These are phyloP conservation scores for Orientallactaga sibirica DNA, from an alignment of 2,797 vertebrate species.

Conservation along the genomic window DNA sequence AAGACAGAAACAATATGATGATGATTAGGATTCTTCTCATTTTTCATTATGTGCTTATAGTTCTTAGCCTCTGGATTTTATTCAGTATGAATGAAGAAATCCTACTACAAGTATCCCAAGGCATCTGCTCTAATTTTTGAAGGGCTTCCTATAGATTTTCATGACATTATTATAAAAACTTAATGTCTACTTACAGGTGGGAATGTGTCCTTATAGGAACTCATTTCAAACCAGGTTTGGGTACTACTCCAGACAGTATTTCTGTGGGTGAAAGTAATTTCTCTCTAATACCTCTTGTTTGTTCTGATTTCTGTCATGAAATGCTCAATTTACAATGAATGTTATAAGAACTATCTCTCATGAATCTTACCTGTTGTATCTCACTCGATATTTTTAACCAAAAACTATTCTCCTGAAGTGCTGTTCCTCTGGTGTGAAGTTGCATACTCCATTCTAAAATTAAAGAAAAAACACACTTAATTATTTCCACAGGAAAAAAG, in stretches of 20 bases:
- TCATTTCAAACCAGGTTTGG: not conserved
- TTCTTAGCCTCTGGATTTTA: not conserved
- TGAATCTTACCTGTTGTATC: conserved; percentile 54
- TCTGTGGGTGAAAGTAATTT: too few relatives aligned
- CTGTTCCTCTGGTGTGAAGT: conserved; percentile 6
- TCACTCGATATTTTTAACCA: conserved; percentile 33
- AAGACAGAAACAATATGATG: not conserved
- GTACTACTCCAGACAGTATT: not conserved
- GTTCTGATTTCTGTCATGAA: not conserved
- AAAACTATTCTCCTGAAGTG: not conserved
- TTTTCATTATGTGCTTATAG: not conserved
- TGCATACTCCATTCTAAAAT: conserved; percentile 34
- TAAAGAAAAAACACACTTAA: conserved; percentile 13
- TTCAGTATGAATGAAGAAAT: not conserved
- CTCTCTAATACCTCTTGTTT: not conserved
- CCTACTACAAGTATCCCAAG: not conserved
- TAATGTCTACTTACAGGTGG: not conserved
- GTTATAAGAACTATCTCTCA: not conserved
- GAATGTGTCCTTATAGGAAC: not conserved
- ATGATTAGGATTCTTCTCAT: not conserved
- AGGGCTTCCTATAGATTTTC: not conserved
- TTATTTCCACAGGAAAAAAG: not conserved
- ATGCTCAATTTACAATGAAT: not conserved
- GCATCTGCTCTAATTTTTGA: not conserved
- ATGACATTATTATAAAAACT: conserved; percentile 7